Evolutionary conservation across 2,797 vertebrate genomes (phyloP).

Genomic region (Astyanax mexicanus): DNA sequence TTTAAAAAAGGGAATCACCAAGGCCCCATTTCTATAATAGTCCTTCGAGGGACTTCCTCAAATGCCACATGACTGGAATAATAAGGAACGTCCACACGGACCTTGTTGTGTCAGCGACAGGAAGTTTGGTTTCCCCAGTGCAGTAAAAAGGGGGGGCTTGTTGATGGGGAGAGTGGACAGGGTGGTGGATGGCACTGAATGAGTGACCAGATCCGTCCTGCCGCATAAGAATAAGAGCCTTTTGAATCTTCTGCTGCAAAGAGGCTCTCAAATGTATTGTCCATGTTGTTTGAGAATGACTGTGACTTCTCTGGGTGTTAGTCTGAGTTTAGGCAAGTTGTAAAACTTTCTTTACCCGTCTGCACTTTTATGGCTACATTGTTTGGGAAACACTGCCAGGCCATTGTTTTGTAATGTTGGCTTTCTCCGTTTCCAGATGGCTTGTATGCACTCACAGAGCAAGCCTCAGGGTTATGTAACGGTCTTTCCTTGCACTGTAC

Average conservation of each 20-base stretch:
- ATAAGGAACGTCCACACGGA: conserved; percentile 46
- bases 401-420: conserved; percentile 26
- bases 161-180: conserved; percentile 11
- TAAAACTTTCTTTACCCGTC: neutral
- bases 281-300: conserved; percentile 7
- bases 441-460: conserved; percentile 25
- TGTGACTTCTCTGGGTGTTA: neutral
- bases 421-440: conserved; percentile 49
- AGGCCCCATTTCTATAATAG: conserved; percentile 22
- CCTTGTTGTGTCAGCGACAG: conserved; percentile 52
- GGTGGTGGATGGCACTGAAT: conserved; percentile 15
- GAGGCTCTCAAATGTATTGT: neutral
- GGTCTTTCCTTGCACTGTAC: conserved; percentile 20
- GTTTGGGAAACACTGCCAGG: conserved; percentile 16
- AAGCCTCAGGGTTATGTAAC: conserved; percentile 43
- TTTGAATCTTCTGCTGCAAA: neutral
- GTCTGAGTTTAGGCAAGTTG: too few relatives aligned
- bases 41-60: conserved; percentile 49
- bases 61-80: conserved; percentile 58
- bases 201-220: conserved; percentile 29
- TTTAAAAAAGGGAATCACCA: conserved; percentile 52
- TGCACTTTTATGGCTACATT: neutral
- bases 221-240: conserved; percentile 9
- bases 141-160: conserved; percentile 30
- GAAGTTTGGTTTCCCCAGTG: conserved; percentile 50